Percentiles rank a stretch among this genome's conserved stretches.
These are phyloP conservation scores for human (Homo sapiens) DNA, from an alignment of 2,113 vertebrate genomes.

Conservation along the genomic window GRCh38 chr5:58691501-58692000, in stretches of 20 bases:
- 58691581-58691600: neutral
- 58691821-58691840: constrained; percentile 37
- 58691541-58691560: neutral
- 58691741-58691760: neutral
- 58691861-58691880: constrained; percentile 18
- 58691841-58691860: constrained; percentile 32
- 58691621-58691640: neutral
- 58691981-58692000: constrained; percentile 37
- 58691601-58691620: neutral
- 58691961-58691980: neutral
- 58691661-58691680: neutral
- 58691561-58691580: neutral
- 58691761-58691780: neutral
- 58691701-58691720: neutral
- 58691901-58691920: constrained; percentile 33
- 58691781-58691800: constrained; percentile 16
- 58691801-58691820: constrained; percentile 28
- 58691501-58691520: neutral
- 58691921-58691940: constrained; percentile 25
- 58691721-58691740: neutral
- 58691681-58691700: neutral
- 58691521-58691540: neutral
- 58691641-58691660: neutral
- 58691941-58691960: constrained; percentile 17
- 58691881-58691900: constrained; percentile 46